Base-by-base conservation (phyloP, 1,140 invertebrate species). In the Hyphantria cunea region DNA sequence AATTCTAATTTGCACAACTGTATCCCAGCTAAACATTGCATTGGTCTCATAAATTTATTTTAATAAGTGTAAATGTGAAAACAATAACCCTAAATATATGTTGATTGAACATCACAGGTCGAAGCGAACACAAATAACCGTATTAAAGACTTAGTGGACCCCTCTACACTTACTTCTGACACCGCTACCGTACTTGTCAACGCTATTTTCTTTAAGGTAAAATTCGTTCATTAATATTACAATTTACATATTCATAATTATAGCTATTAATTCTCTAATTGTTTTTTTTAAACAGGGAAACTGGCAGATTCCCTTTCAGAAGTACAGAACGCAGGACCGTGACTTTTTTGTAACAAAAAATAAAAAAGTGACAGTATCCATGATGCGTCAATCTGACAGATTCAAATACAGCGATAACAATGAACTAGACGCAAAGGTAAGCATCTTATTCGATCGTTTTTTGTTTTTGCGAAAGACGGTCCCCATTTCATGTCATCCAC, bases 121-220 rank as follows among this genome's bases (percentile, higher is more conserved):
- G 90, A 91, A 56, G 68, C 92, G n/a, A 75, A 93, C 68, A 96
- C 95, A 0, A 90, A 93, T 41, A 78, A 92, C 34, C 93, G 93
- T 72, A 96, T 96, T 41, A 90, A 92, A 52, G 82, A 94, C 66
- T 82, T 96, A 33, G 78, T 95, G 39, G 66, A 88, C 10, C 5
- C 84, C 32, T 84, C 70, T 61, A 70, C 78, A 17, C 69, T 93
- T 0, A 75, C 71, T 37, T 48, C 62, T 11, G 66, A 84, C 41
- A 92, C 92, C 70, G 86, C 64, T 41, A 12, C 78, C 17, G 75
- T 80, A 13, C 42, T 85, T 6, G 54, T 69, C 0, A 76, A 83
- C 58, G 80, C 79, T 93, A 72, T 92, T 94, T 62, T 91, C 94
- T 49, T 92, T 92, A 50, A 96, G 72, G 84, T 84, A 70, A 60